Evolutionary conservation across 2,797 vertebrate species (phyloP).

Genomic region (Vespertilio murinus): DNA sequence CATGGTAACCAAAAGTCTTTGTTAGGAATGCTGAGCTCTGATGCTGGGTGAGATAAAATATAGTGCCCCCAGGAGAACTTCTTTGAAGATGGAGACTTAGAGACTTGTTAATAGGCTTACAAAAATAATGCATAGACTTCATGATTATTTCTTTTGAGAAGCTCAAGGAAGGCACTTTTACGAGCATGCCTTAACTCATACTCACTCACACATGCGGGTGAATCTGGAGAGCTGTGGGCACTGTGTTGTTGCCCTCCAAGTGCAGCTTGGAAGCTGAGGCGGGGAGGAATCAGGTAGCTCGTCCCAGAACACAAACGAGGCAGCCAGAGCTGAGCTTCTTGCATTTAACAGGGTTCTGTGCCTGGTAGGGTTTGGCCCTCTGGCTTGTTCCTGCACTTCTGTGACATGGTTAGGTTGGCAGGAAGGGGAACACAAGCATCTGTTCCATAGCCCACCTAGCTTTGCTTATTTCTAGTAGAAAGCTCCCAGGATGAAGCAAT

Average conservation of each 20-base stretch:
- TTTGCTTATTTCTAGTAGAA: not conserved
- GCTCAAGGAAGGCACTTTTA: not conserved
- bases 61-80: constrained; percentile 4
- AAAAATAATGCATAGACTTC: not conserved
- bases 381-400: not conserved
- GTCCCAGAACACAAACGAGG: not conserved
- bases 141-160: not conserved
- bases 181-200: not conserved
- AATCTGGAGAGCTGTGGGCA: not conserved
- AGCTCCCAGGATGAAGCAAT: not conserved
- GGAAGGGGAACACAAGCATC: not conserved
- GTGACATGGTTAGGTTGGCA: not conserved
- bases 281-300: not conserved
- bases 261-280: not conserved
- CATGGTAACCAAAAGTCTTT: constrained; percentile 14
- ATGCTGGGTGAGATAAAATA: constrained; percentile 15
- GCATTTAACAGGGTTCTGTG: not conserved
- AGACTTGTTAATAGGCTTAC: constrained; percentile 55
- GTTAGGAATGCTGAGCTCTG: not conserved
- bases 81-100: constrained; percentile 53
- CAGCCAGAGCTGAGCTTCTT: not conserved
- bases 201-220: not conserved
- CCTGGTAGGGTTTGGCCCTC: not conserved
- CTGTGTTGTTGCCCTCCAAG: not conserved
- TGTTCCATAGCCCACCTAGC: not conserved